Conservation (phyloP, 2,888 invertebrate genomes). For the Malacosoma neustria region DNA sequence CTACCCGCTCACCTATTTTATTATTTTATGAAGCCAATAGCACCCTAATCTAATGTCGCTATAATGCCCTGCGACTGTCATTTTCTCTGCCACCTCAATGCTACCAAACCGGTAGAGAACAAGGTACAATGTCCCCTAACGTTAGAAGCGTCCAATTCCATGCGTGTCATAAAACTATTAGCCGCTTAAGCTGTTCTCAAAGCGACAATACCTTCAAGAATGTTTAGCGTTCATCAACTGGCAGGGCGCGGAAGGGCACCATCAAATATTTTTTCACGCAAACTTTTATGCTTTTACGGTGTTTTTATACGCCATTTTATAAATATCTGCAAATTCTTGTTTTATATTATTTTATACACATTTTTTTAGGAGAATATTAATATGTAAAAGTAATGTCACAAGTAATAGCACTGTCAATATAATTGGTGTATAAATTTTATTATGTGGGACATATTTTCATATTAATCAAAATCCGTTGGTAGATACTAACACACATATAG, state of each 20-base stretch:
- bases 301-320: slow-evolving; percentile 58
- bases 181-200: slow-evolving; percentile 68
- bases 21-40: slow-evolving; percentile 53
- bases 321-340: too few species aligned
- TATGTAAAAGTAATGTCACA: too few species aligned
- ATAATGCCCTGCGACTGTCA: slow-evolving; percentile 61
- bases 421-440: too few species aligned
- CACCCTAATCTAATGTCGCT: slow-evolving; percentile 58
- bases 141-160: slow-evolving; percentile 28
- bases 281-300: slow-evolving; percentile 44
- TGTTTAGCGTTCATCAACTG: slow-evolving; percentile 40
- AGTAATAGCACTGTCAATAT: too few species aligned
- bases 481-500: too few species aligned
- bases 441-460: too few species aligned
- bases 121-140: slow-evolving; percentile 32
- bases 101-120: slow-evolving; percentile 9
- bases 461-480: too few species aligned
- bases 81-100: slow-evolving; percentile 23
- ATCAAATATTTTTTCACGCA: slow-evolving; percentile 41
- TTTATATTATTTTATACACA: too few species aligned
- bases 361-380: too few species aligned
- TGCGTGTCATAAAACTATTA: slow-evolving; percentile 75
- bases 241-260: slow-evolving; percentile 53
- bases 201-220: slow-evolving; percentile 50
- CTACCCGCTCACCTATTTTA: slow-evolving; percentile 35